phyloP scores from a whole-genome alignment of 2,888 invertebrate genomes.

The Cheiracanthium punctorium region DNA sequence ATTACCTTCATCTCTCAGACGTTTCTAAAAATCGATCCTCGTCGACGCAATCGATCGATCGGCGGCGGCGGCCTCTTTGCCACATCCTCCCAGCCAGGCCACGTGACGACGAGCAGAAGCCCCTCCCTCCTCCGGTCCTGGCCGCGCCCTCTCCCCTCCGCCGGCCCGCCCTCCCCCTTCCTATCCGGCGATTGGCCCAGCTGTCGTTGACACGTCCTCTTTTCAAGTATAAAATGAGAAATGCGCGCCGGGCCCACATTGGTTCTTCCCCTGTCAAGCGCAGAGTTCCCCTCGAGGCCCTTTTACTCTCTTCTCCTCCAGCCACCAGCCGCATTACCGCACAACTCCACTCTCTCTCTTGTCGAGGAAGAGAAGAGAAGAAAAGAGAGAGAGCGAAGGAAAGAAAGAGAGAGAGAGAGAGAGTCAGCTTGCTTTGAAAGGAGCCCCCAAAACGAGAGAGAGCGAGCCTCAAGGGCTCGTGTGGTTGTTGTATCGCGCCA shows the following conservation, averaged over 20 bases:
- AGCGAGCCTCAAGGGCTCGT: slow-evolving; percentile 58
- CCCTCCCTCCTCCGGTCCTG: not conserved
- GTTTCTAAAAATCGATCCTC: too few species aligned
- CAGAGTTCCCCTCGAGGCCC: slow-evolving; percentile 42
- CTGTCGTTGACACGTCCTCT: slow-evolving; percentile 53
- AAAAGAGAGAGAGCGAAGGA: slow-evolving; percentile 22
- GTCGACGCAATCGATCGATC: too few species aligned
- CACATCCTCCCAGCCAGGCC: too few species aligned
- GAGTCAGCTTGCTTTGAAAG: slow-evolving; percentile 69
- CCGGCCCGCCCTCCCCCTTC: not conserved
- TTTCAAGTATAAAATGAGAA: slow-evolving; percentile 69
- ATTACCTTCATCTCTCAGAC: too few species aligned
- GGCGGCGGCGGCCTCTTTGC: too few species aligned
- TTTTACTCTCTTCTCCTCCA: too few species aligned
- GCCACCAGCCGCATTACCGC: too few species aligned
- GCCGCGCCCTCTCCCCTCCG: too few species aligned
- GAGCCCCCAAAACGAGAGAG: too few species aligned
- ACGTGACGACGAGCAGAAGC: not conserved
- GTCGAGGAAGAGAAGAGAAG: not conserved
- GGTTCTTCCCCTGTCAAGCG: slow-evolving; percentile 62
- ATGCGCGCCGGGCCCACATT: slow-evolving; percentile 39
- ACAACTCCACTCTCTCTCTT: slow-evolving; percentile 10
- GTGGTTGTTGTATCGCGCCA: slow-evolving; percentile 61
- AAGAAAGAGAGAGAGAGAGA: slow-evolving; percentile 4
- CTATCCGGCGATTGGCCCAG: slow-evolving; percentile 63